A percentile compares a stretch with the other conserved stretches of the same genome.
Evolutionary conservation across 1,140 invertebrate genomes (phyloP).

Genomic region (Hyphantria cunea): DNA sequence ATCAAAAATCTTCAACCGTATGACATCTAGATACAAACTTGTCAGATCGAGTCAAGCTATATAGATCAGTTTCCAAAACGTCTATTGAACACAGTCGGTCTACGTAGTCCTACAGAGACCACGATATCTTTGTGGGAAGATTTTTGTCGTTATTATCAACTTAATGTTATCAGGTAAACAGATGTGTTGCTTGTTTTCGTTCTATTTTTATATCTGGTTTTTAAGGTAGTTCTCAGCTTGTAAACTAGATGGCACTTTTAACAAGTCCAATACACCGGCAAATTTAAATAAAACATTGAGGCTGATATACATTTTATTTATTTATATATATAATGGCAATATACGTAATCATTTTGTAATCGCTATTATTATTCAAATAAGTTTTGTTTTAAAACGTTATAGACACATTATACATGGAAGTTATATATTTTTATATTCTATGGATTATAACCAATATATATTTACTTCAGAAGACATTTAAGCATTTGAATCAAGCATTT

Average conservation of each 20-base stretch:
- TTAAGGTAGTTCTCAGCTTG: neutral
- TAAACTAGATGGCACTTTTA: constrained; percentile 30
- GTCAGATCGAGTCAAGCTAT: too few relatives aligned
- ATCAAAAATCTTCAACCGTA: too few relatives aligned
- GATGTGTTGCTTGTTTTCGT: too few relatives aligned
- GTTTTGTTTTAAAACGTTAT: constrained; percentile 35
- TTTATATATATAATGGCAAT: constrained; percentile 59
- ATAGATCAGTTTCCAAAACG: too few relatives aligned
- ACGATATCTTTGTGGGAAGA: too few relatives aligned
- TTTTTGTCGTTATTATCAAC: too few relatives aligned
- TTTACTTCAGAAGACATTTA: constrained; percentile 19
- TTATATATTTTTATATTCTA: constrained; percentile 32
- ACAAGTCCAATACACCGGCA: too few relatives aligned
- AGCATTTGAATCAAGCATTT: constrained; percentile 19
- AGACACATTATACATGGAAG: constrained; percentile 44
- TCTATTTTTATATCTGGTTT: too few relatives aligned
- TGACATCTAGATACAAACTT: too few relatives aligned
- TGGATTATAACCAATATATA: constrained; percentile 23
- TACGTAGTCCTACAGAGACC: too few relatives aligned
- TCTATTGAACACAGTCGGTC: too few relatives aligned
- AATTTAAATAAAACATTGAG: constrained; percentile 43
- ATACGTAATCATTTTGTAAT: constrained; percentile 35
- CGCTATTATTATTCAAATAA: constrained; percentile 27
- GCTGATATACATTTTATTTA: constrained; percentile 66
- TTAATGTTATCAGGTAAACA: too few relatives aligned